phyloP scores from a whole-genome alignment of 2,113 vertebrate genomes.

The Cynopterus brachyotis region DNA sequence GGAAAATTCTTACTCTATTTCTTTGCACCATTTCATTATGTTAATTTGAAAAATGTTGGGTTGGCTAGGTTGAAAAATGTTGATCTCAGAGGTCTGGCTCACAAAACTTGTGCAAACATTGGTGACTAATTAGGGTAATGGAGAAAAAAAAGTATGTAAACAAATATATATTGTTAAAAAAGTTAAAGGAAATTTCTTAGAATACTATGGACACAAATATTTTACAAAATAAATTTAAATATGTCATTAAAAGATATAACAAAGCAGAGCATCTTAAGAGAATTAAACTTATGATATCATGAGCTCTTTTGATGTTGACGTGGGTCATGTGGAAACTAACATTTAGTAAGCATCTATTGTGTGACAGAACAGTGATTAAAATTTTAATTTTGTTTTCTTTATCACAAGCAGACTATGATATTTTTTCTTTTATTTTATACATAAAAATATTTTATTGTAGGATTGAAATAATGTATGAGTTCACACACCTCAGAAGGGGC shows the following conservation, averaged over 20 bases:
- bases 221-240: not conserved
- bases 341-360: not conserved
- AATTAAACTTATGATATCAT: not conserved
- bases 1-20: not conserved
- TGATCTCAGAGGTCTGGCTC: not conserved
- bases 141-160: not conserved
- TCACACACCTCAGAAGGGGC: not conserved
- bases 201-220: not conserved
- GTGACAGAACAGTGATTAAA: not conserved
- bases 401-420: not conserved
- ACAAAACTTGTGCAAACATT: not conserved
- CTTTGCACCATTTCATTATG: not conserved
- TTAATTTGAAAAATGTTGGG: conserved; percentile 21
- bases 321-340: not conserved
- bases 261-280: not conserved
- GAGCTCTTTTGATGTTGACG: not conserved
- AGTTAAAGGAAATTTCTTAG: not conserved
- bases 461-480: not conserved
- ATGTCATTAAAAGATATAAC: not conserved
- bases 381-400: not conserved
- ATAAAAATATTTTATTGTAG: not conserved
- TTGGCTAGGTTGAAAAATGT: not conserved
- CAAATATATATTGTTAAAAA: not conserved
- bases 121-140: not conserved
- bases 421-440: not conserved